Evolutionary conservation across 2,888 invertebrate genomes (phyloP).

Genomic region (Hyles lineata): DNA sequence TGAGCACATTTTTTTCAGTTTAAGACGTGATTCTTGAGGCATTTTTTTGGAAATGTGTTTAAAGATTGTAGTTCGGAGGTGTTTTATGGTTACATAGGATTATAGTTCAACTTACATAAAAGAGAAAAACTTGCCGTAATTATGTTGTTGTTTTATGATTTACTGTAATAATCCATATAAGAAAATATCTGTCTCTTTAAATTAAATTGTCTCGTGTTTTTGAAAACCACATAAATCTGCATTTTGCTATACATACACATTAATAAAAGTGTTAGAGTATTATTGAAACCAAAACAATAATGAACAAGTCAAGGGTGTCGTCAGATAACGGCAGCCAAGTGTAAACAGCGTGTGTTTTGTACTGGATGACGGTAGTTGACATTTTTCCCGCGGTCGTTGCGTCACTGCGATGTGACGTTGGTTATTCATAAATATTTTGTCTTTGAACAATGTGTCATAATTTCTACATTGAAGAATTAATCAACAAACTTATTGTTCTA

Average conservation of each 20-base stretch:
- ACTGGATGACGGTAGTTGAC: neutral
- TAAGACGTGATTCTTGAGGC: neutral
- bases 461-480: too few relatives aligned
- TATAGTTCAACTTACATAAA: too few relatives aligned
- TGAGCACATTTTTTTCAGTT: neutral
- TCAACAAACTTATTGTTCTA: too few relatives aligned
- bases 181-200: too few relatives aligned
- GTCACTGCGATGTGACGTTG: neutral
- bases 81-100: too few relatives aligned
- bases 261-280: neutral
- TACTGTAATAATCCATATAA: too few relatives aligned
- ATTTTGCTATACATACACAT: neutral
- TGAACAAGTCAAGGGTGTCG: neutral
- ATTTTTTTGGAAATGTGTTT: neutral
- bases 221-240: too few relatives aligned
- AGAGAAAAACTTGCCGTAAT: too few relatives aligned
- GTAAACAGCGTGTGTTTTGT: slow-evolving; percentile 1
- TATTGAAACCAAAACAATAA: neutral
- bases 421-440: neutral
- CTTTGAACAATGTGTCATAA: too few relatives aligned
- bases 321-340: neutral
- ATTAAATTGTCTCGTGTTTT: too few relatives aligned
- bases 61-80: too few relatives aligned
- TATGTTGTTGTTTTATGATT: too few relatives aligned
- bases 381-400: neutral